A percentile compares a stretch with the other conserved stretches of the same genome.
Evolutionary conservation across 2,113 vertebrate species (phyloP).

Genomic region (Plecotus auritus): DNA sequence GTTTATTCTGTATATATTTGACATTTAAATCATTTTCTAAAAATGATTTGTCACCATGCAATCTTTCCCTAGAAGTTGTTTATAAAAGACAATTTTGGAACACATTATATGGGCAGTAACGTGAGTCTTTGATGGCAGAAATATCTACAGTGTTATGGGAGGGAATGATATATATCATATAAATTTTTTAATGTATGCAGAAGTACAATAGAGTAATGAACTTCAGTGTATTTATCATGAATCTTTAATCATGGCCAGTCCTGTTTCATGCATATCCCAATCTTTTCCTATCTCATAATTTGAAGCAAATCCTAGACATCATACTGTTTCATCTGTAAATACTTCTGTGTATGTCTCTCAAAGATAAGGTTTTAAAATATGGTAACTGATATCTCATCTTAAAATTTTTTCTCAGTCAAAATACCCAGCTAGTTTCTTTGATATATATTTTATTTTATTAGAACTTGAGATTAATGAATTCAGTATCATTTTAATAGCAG

Average conservation of each 20-base stretch:
- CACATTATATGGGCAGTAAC: background rate
- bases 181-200: background rate
- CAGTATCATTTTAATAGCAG: background rate
- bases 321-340: background rate
- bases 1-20: background rate
- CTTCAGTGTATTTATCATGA: background rate
- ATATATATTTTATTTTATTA: background rate
- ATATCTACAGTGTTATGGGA: background rate
- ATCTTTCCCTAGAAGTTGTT: background rate
- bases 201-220: background rate
- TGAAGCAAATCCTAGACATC: background rate
- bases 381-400: background rate
- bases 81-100: background rate
- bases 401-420: background rate
- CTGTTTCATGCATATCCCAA: background rate
- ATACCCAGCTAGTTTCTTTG: background rate
- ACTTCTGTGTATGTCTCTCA: background rate
- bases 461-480: background rate
- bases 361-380: background rate
- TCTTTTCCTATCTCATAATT: background rate
- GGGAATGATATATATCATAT: background rate
- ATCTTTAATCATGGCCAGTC: background rate
- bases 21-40: background rate
- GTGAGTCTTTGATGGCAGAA: background rate
- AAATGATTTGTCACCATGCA: background rate